Base-by-base conservation (phyloP, 2,113 vertebrate species). In the Phaethon lepturus region DNA sequence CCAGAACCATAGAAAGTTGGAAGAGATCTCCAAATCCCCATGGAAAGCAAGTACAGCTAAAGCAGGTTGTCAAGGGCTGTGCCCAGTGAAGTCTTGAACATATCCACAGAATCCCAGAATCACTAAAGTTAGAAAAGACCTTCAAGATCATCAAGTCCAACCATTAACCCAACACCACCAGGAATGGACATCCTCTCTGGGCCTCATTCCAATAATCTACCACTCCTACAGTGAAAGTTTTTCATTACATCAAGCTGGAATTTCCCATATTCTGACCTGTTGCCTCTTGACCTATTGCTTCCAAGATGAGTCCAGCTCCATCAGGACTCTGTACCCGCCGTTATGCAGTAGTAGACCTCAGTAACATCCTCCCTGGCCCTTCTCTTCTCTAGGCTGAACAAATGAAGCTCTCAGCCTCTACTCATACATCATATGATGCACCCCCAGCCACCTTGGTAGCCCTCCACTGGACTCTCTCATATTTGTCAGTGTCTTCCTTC, bases 271-370 rank as follows among this genome's bases (percentile, higher is more conserved):
- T 28, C 29, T 33, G 38, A 5, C 8, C 62, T 24, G 19, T 1
- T 31, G 5, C 23, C 55, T 23, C 59, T 8, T 31, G 33, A 33
- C 19, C 38, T 64, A 20, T 2, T 40, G 45, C 53, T 44, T 69
- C 26, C 26, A n/a, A 0, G 3, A 13, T 4, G 9, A 79, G 45
- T 1, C 20, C 67, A 38, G 16, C 38, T 29, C 47, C 68, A n/a
- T 0, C 19, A 28, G 45, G 52, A 22, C 11, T 3, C 26, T 10
- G 13, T 3, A 7, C 11, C 17, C 25, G 31, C 12, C 5, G 4
- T 28, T 11, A 15, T 15, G 38, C 28, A 8, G 31, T 42, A 59
- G 28, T 0, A 45, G 81, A 15, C 11, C 35, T 29, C 88, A 63
- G 24, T 9, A 10, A 17, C 40, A 29, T 6, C 28, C 10, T 22